Base-by-base conservation (phyloP, 92 coral and sea anemone species). In the Bergia sp. region DNA sequence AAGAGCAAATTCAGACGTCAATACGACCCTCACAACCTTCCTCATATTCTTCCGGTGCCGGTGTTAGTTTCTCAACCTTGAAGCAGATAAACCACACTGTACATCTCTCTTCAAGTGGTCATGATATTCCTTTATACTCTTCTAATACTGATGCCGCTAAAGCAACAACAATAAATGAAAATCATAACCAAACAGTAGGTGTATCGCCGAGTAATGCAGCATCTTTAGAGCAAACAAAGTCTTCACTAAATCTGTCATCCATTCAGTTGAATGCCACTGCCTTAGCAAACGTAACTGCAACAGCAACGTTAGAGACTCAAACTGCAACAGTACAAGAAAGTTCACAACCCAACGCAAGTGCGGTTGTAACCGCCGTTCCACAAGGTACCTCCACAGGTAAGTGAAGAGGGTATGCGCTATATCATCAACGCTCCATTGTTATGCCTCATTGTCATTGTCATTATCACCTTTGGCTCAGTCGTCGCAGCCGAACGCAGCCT, bases 301-400 rank as follows among this genome's bases (percentile, higher is more conserved):
- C 23, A 39, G 23, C 49, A 76, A 3, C 53, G 40, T 10, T 40
- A 16, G 83, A 15, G 67, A 20, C 43, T 79, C 64, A 50, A 79
- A n/a, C 40, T 37, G 10, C 40, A 9, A 50, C 42, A n/a, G 11
- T 44, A 2, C 67, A 50, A 37, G n/a, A 5, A 53, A 79, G 8
- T 10, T 49, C 11, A 49, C 71, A 15, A 29, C 61, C 40, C 65
- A 16, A 47, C 83, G n/a, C 69, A 79, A 79, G 67, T 37, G 20
- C 65, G 36, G 4, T 53, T 79, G 41, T 13, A 57, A 2, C 69
- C 0, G 83, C 20, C 5, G 83, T 18, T 49, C 83, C 45, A 11
- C 66, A 53, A 57, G 38, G 50, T 81, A 58, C 49, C 7, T 10
- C 37, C 1, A 58, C 85, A 81, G 85, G 85, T 81, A 81, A 81